Conservation (phyloP, 2,888 invertebrate genomes). For the Drosophila prostipennis region DNA sequence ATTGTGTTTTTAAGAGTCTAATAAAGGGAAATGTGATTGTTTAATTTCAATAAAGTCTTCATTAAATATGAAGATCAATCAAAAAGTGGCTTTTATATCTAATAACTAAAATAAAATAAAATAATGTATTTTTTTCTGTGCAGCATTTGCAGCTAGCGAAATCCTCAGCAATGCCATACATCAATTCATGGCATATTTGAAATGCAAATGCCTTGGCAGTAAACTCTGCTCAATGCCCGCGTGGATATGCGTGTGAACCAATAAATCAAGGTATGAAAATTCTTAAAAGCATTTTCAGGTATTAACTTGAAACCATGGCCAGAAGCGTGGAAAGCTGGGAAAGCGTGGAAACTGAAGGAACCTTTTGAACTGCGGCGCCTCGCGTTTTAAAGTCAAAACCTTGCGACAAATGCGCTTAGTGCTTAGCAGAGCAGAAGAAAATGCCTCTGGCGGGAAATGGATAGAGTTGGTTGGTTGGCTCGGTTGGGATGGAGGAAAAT, state of each 20-base stretch:
- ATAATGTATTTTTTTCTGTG: neutral
- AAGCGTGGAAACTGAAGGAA: constrained; percentile 6
- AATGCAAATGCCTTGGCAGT: constrained; percentile 69
- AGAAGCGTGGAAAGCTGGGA: neutral
- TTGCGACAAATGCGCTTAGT: constrained; percentile 72
- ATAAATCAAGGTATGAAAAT: constrained; percentile 74
- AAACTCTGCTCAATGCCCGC: constrained; percentile 27
- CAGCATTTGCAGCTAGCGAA: constrained; percentile 1
- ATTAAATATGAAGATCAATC: too few relatives aligned
- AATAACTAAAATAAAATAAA: neutral
- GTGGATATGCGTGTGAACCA: constrained; percentile 44
- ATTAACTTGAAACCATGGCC: constrained; percentile 51
- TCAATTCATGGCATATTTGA: constrained; percentile 62
- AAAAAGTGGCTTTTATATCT: neutral
- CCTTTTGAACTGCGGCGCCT: constrained; percentile 48
- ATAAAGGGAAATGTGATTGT: too few relatives aligned
- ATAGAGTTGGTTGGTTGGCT: neutral
- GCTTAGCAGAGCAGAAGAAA: constrained; percentile 65
- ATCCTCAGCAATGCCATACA: constrained; percentile 53
- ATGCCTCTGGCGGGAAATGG: constrained; percentile 59
- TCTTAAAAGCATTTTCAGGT: constrained; percentile 75
- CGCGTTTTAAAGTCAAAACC: constrained; percentile 39
- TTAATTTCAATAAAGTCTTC: too few relatives aligned
- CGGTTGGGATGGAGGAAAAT: neutral
- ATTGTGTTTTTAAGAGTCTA: neutral